Conservation (phyloP, 2,113 vertebrate species). For the Planiliza haematocheilus region DNA sequence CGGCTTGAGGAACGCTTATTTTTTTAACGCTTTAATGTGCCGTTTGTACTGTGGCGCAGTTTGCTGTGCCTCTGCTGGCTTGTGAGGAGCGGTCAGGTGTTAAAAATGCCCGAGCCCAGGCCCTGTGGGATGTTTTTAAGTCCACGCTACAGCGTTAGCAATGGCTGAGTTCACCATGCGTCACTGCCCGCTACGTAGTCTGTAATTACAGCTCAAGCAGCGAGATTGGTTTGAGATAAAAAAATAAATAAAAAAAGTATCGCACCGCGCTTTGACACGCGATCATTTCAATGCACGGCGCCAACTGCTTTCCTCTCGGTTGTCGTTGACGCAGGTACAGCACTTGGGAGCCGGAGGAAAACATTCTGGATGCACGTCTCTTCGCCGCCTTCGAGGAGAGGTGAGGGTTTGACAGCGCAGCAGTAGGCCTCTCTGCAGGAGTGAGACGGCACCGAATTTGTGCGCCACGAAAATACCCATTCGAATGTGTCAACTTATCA, state of each 20-base stretch:
- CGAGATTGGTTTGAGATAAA: constrained; percentile 42
- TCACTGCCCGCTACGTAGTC: constrained; percentile 64
- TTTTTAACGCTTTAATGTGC: constrained; percentile 8
- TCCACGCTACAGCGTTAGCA: constrained; percentile 62
- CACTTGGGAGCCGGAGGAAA: constrained; percentile 98
- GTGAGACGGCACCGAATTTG: constrained; percentile 4
- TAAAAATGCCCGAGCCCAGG: neutral
- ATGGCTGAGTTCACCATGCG: constrained; percentile 69
- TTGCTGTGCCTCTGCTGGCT: neutral
- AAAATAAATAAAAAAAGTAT: too few species aligned
- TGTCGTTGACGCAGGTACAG: constrained; percentile 88
- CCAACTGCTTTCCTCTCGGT: constrained; percentile 10
- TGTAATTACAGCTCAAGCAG: constrained; percentile 43
- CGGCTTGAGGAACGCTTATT: constrained; percentile 27
- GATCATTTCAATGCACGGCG: neutral
- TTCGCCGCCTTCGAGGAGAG: constrained; percentile 98
- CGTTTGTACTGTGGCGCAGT: neutral
- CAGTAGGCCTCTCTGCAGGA: constrained; percentile 56
- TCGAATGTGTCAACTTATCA: neutral
- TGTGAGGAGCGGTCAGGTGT: neutral
- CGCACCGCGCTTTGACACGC: neutral
- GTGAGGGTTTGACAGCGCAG: constrained; percentile 82
- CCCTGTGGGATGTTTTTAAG: constrained; percentile 5
- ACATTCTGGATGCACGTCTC: constrained; percentile 95
- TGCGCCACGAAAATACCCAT: neutral